Evolutionary conservation across 92 coral and sea anemone genomes (phyloP).

Genomic region (Heteractis magnifica): DNA sequence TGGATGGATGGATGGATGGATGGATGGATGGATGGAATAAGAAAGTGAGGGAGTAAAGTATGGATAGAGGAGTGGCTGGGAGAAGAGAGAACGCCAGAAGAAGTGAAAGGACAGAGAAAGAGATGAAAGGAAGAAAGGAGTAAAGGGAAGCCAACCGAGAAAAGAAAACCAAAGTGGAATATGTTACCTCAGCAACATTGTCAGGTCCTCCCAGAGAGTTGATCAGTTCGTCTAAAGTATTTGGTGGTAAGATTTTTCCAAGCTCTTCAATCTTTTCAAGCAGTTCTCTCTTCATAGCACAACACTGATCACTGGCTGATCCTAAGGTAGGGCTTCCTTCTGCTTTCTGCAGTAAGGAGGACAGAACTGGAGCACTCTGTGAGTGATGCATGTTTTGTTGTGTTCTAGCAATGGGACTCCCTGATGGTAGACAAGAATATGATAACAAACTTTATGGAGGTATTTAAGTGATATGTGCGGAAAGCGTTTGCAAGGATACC

Average conservation of each 20-base stretch:
- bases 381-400: conserved; percentile 56
- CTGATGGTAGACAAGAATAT: conserved; percentile 7
- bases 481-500: no score
- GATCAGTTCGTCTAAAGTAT: conserved; percentile 90
- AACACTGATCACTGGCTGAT: conserved; percentile 77
- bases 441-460: background rate
- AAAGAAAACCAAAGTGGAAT: no score
- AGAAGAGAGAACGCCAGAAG: background rate
- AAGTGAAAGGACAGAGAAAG: background rate
- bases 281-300: conserved; percentile 82
- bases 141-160: background rate
- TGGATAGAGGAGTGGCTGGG: background rate
- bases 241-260: conserved; percentile 68
- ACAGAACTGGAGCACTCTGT: conserved; percentile 79
- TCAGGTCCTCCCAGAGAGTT: conserved; percentile 94
- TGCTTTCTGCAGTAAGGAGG: conserved; percentile 41
- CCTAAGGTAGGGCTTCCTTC: conserved; percentile 29
- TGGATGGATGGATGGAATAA: background rate
- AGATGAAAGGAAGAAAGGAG: background rate
- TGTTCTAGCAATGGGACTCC: background rate
- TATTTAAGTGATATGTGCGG: background rate
- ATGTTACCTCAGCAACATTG: conserved; percentile 78
- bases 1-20: no score
- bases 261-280: conserved; percentile 73
- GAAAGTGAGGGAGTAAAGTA: background rate